phyloP scores from a whole-genome alignment of 2,113 vertebrate species.

The Epinephelus fuscoguttatus region DNA sequence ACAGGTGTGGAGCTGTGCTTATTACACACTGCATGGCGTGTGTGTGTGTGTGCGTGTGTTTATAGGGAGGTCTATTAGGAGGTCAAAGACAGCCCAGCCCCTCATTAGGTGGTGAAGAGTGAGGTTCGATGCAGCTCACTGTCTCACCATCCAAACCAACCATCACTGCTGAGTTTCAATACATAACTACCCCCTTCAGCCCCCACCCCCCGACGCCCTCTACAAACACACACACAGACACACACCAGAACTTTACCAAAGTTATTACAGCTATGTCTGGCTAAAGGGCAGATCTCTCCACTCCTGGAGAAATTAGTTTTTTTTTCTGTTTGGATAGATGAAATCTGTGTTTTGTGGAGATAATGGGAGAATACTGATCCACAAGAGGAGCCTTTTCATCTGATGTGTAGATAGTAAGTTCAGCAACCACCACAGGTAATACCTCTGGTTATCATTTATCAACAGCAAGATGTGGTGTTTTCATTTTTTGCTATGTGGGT shows the following conservation, averaged over 20 bases:
- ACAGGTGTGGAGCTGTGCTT: slow-evolving; percentile 79
- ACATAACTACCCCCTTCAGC: neutral
- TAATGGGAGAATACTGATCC: neutral
- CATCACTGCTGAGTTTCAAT: slow-evolving; percentile 34
- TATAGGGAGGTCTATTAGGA: slow-evolving; percentile 42
- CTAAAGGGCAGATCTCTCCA: slow-evolving; percentile 81
- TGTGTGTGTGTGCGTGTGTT: slow-evolving; percentile 33
- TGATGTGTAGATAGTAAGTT: slow-evolving; percentile 8
- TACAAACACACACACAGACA: slow-evolving; percentile 26
- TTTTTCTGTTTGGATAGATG: slow-evolving; percentile 30
- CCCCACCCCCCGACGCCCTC: too few species aligned
- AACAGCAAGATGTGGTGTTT: neutral
- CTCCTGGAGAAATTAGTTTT: slow-evolving; percentile 73
- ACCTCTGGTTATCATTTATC: neutral
- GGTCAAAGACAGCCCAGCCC: slow-evolving; percentile 76
- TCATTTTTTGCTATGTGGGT: neutral
- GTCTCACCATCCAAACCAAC: slow-evolving; percentile 62
- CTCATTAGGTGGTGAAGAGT: slow-evolving; percentile 87
- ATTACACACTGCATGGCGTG: slow-evolving; percentile 50
- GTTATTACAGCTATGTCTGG: slow-evolving; percentile 58
- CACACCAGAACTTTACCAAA: slow-evolving; percentile 33
- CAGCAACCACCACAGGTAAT: neutral
- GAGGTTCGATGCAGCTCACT: slow-evolving; percentile 64
- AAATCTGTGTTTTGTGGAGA: slow-evolving; percentile 34
- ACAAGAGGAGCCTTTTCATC: neutral